These are phyloP conservation scores for Pseudomyrmex flavicornis DNA, from an alignment of 1,140 invertebrate genomes.

Conservation along the genomic window DNA sequence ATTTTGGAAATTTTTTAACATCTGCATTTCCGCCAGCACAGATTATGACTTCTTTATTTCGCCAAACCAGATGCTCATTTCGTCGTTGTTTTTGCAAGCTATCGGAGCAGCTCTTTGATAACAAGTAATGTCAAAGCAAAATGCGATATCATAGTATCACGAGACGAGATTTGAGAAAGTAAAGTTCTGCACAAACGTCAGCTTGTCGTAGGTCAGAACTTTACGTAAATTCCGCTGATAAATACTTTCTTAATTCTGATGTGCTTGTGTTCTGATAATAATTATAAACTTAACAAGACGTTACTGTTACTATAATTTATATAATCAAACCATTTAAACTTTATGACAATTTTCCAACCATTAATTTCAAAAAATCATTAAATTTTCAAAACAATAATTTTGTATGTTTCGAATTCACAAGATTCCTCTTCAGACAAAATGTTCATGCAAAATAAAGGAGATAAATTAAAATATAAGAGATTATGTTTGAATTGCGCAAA, in stretches of 20 bases:
- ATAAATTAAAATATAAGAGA: no score
- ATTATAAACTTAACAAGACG: no score
- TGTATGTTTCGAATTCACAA: no score
- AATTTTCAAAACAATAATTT: no score
- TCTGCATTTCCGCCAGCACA: slow-evolving; percentile 28
- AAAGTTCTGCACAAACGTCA: slow-evolving; percentile 61
- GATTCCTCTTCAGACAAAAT: no score
- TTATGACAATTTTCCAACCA: no score
- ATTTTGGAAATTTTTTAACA: background rate
- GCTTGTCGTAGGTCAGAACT: slow-evolving; percentile 76
- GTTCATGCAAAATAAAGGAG: no score
- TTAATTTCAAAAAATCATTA: no score
- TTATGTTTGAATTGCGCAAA: no score
- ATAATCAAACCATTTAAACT: no score
- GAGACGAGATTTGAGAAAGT: slow-evolving; percentile 50
- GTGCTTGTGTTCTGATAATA: no score
- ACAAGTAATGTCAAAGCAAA: slow-evolving; percentile 77
- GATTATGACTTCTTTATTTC: slow-evolving; percentile 22
- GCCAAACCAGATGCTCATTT: background rate
- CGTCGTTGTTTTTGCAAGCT: slow-evolving; percentile 47
- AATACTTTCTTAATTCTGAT: background rate
- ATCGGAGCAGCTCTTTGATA: slow-evolving; percentile 68
- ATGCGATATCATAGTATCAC: slow-evolving; percentile 65
- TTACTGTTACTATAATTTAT: no score
- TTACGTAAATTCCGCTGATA: background rate